Percentiles rank a stretch among this genome's conserved stretches.
Conservation (phyloP, 2,888 invertebrate genomes). For the Temnothorax rugatulus region DNA sequence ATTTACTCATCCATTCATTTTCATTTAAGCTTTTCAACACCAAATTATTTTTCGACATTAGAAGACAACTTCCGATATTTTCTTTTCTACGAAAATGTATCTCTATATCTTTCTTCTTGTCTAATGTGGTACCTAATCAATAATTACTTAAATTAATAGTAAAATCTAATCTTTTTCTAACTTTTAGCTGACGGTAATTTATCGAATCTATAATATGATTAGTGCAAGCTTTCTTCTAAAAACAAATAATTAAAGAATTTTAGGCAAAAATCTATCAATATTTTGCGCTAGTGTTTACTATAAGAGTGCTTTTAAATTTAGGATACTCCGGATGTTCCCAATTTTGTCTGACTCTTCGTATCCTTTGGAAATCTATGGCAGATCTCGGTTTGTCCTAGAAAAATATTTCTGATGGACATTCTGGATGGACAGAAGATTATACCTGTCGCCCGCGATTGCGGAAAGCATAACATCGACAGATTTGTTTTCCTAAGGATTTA, state of each 20-base stretch:
- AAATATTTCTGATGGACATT: conserved; percentile 61
- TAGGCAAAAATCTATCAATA: background rate
- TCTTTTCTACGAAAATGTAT: background rate
- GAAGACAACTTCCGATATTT: background rate
- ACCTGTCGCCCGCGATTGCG: conserved; percentile 69
- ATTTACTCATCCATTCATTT: conserved; percentile 27
- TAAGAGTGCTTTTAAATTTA: background rate
- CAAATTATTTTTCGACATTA: conserved; percentile 20
- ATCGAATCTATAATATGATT: background rate
- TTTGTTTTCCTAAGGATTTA: conserved; percentile 72
- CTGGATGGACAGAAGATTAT: conserved; percentile 37
- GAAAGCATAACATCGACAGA: conserved; percentile 36
- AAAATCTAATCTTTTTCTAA: background rate
- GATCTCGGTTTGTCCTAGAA: conserved; percentile 67
- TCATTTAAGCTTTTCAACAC: conserved; percentile 25
- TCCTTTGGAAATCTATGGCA: conserved; percentile 43
- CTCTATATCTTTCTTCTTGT: background rate
- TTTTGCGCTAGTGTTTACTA: background rate
- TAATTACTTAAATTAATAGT: conserved; percentile 3
- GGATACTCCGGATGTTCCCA: conserved; percentile 14
- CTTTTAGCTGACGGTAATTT: background rate
- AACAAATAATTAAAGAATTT: background rate
- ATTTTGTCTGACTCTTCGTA: background rate
- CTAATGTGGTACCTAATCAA: background rate
- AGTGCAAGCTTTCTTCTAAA: background rate